Conservation (phyloP, 2,888 invertebrate genomes). For the Cheilosia vernalis region DNA sequence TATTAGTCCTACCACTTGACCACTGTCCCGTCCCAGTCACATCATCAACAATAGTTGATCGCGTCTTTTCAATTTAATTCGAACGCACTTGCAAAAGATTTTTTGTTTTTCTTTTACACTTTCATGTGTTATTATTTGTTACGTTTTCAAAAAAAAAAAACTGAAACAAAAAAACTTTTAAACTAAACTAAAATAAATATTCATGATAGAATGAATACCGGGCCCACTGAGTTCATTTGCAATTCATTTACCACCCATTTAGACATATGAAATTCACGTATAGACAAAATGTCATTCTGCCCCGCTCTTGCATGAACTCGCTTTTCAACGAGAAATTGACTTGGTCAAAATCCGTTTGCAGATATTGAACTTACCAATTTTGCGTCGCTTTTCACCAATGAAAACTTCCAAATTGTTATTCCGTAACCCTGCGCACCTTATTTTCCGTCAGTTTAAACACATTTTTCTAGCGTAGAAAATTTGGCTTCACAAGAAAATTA, state of each 20-base stretch:
- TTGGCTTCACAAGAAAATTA: neutral
- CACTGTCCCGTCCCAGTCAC: neutral
- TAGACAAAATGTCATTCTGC: neutral
- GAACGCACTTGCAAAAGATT: neutral
- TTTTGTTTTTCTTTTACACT: neutral
- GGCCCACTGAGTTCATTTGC: constrained; percentile 25
- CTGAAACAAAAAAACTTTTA: neutral
- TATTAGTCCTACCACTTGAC: too few relatives aligned
- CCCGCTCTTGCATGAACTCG: constrained; percentile 20
- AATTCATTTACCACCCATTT: constrained; percentile 34
- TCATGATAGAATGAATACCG: constrained; percentile 15
- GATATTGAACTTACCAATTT: constrained; percentile 31
- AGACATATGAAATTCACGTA: constrained; percentile 21
- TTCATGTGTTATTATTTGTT: neutral
- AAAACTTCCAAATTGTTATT: constrained; percentile 28
- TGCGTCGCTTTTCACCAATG: constrained; percentile 17
- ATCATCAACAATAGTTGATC: neutral
- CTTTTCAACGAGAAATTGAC: neutral
- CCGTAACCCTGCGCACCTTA: constrained; percentile 11
- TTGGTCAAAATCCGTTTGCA: too few relatives aligned
- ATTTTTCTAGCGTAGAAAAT: constrained; percentile 6
- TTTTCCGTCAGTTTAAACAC: constrained; percentile 7
- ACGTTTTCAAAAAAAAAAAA: neutral
- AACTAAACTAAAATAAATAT: constrained; percentile 7
- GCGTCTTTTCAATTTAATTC: neutral